Conservation (phyloP, 2,888 invertebrate species). For the Bombyx huttoni region DNA sequence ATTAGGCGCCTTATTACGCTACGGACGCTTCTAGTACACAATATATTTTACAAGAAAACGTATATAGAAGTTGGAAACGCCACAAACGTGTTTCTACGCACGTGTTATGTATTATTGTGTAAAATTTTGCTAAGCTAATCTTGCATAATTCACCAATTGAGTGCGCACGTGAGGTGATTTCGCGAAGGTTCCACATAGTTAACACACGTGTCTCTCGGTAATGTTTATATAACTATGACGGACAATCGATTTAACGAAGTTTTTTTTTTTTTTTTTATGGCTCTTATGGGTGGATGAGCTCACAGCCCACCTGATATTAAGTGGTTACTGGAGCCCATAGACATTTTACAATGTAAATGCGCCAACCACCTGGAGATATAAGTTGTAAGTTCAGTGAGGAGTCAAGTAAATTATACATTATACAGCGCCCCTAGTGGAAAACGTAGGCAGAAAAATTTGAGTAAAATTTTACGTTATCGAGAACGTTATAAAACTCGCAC, state of each 20-base stretch:
- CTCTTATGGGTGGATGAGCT: too few species aligned
- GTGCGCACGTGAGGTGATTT: background rate
- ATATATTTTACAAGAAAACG: too few species aligned
- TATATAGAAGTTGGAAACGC: background rate
- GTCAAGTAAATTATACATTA: background rate
- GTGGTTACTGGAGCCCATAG: too few species aligned
- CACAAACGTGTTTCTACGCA: background rate
- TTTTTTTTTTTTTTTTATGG: background rate
- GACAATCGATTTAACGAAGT: background rate
- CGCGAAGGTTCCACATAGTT: background rate
- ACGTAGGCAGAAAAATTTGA: too few species aligned
- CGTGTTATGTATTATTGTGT: background rate
- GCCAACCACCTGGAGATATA: too few species aligned
- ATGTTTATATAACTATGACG: background rate
- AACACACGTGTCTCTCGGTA: background rate
- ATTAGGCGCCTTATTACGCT: too few species aligned
- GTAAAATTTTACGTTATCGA: too few species aligned
- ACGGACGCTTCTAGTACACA: too few species aligned
- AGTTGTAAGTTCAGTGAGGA: background rate
- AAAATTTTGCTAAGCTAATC: background rate
- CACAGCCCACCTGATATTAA: too few species aligned
- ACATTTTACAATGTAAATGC: too few species aligned
- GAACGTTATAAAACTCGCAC: too few species aligned
- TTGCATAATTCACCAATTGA: background rate
- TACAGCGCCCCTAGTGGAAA: too few species aligned